phyloP scores from a whole-genome alignment of 1,140 invertebrate species.

The Diachasmimorpha longicaudata region DNA sequence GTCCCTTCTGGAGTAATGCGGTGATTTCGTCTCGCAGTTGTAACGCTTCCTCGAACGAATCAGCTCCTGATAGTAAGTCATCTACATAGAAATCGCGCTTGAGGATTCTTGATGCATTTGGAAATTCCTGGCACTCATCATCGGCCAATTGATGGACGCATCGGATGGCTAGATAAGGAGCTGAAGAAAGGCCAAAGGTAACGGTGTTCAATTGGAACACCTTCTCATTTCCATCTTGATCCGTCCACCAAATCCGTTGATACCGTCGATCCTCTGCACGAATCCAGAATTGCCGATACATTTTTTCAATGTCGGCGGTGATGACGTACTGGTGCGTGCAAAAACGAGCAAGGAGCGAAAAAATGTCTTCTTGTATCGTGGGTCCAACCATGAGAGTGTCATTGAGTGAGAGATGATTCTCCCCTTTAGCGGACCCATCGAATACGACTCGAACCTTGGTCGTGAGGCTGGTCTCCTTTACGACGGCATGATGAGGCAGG shows the following conservation, averaged over 20 bases:
- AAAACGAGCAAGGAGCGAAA: background rate
- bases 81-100: conserved; percentile 25
- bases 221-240: background rate
- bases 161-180: background rate
- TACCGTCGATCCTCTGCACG: background rate
- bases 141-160: conserved; percentile 15
- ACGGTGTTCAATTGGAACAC: background rate
- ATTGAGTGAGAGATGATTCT: conserved; percentile 37
- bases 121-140: background rate
- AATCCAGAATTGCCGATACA: background rate
- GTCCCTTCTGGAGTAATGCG: background rate
- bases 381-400: conserved; percentile 26
- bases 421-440: conserved; percentile 34
- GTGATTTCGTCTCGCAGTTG: background rate
- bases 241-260: background rate
- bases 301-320: background rate
- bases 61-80: background rate
- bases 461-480: conserved; percentile 36
- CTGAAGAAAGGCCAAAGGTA: background rate
- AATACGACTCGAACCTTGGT: conserved; percentile 22
- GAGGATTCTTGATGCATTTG: background rate
- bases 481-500: too few relatives aligned
- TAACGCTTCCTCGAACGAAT: background rate
- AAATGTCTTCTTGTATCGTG: background rate
- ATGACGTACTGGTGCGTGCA: background rate